Conservation (phyloP, 2,888 invertebrate genomes). For the Trissoscelio sp. region DNA sequence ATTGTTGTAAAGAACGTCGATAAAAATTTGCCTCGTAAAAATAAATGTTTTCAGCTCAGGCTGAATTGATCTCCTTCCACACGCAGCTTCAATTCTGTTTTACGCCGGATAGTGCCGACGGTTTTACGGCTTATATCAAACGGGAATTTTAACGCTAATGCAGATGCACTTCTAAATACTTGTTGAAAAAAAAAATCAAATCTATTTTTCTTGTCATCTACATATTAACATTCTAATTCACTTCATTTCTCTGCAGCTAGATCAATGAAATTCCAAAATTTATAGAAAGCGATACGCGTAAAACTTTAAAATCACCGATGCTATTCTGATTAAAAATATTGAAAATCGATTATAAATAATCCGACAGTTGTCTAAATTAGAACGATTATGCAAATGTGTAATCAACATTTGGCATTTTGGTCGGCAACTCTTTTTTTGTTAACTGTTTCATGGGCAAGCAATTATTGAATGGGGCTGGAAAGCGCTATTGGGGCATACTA, state of each 20-base stretch:
- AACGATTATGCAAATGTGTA: conserved; percentile 18
- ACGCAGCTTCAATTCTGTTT: not conserved
- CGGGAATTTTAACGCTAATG: not conserved
- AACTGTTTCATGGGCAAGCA: conserved; percentile 18
- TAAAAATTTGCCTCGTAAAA: conserved; percentile 22
- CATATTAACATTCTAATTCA: too few species aligned
- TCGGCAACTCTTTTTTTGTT: conserved; percentile 6
- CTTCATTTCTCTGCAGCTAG: too few species aligned
- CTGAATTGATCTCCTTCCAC: not conserved
- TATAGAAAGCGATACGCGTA: too few species aligned
- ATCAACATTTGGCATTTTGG: conserved; percentile 15
- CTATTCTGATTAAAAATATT: too few species aligned
- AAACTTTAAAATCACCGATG: too few species aligned
- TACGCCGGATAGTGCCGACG: not conserved
- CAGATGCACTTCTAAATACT: not conserved
- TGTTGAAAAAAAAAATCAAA: not conserved
- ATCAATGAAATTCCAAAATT: too few species aligned
- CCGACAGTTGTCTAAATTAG: too few species aligned
- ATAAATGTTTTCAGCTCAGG: conserved; percentile 11
- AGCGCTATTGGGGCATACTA: conserved; percentile 13
- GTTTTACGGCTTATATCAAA: not conserved
- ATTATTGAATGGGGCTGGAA: conserved; percentile 7
- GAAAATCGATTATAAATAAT: too few species aligned
- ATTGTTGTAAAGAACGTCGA: conserved; percentile 16
- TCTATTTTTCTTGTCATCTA: not conserved